Conservation (phyloP, 2,113 vertebrate genomes). For the Datnioides undecimradiatus region DNA sequence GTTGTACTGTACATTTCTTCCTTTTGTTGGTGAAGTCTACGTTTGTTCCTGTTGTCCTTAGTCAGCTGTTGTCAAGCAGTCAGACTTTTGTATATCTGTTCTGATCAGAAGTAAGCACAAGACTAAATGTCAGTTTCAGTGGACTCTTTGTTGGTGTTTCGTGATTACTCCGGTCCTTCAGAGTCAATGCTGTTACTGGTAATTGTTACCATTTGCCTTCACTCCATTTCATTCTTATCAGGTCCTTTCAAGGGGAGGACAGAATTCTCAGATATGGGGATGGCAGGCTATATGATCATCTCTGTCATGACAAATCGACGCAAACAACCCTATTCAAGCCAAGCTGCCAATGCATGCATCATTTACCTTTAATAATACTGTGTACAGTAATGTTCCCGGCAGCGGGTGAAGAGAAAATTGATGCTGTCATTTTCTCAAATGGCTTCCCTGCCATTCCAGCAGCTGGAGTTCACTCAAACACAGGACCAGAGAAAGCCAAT, state of each 20-base stretch:
- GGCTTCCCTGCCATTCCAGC: conserved; percentile 34
- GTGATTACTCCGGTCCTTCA: conserved; percentile 24
- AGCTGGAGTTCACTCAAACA: conserved; percentile 25
- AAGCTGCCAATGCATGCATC: conserved; percentile 51
- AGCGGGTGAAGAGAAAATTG: conserved; percentile 53
- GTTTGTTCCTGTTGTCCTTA: conserved; percentile 41
- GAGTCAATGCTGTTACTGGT: not conserved
- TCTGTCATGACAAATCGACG: conserved; percentile 43
- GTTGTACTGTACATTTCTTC: conserved; percentile 42
- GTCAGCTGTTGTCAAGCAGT: conserved; percentile 24
- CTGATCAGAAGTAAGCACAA: conserved; percentile 65
- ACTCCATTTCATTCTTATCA: conserved; percentile 1
- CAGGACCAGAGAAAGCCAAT: conserved; percentile 12
- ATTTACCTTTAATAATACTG: conserved; percentile 64
- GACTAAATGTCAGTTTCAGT: conserved; percentile 58
- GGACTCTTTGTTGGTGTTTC: conserved; percentile 55
- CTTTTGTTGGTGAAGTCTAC: conserved; percentile 40
- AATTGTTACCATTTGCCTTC: conserved; percentile 28
- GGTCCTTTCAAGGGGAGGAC: conserved; percentile 10
- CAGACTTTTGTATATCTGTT: conserved; percentile 59
- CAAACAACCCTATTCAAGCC: conserved; percentile 41
- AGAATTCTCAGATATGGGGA: conserved; percentile 25
- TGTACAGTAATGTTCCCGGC: conserved; percentile 50
- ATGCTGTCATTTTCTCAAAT: conserved; percentile 60
- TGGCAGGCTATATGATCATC: conserved; percentile 40